Conservation (phyloP, 1,140 invertebrate genomes). For the Periplaneta americana region DNA sequence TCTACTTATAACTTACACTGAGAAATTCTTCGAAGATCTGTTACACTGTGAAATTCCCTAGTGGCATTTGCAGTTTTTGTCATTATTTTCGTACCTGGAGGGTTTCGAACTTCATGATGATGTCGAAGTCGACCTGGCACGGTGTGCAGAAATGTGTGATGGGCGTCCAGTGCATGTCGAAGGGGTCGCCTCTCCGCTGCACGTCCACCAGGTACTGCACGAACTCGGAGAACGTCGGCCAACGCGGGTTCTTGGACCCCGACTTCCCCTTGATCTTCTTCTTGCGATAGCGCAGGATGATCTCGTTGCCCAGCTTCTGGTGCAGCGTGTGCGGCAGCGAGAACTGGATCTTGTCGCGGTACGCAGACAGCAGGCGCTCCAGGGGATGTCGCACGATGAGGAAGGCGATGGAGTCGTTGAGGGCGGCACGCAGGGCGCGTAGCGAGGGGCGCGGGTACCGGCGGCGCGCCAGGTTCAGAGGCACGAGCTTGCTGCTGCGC, state of each 20-base stretch:
- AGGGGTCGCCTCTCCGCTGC: conserved; percentile 48
- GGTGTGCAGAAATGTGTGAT: conserved; percentile 83
- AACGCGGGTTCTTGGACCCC: conserved; percentile 31
- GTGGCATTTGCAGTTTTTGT: too few relatives aligned
- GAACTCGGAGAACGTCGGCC: conserved; percentile 72
- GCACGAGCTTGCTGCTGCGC: conserved; percentile 67
- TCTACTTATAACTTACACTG: not conserved
- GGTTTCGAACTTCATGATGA: conserved; percentile 86
- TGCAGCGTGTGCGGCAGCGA: conserved; percentile 75
- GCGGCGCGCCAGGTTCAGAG: conserved; percentile 66
- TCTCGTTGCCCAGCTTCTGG: conserved; percentile 68
- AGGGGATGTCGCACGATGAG: conserved; percentile 86
- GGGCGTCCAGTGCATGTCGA: conserved; percentile 91
- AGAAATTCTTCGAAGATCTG: too few relatives aligned
- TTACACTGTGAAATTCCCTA: too few relatives aligned
- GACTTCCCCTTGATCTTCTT: not conserved
- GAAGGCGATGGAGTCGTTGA: conserved; percentile 67
- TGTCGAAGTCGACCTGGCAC: conserved; percentile 80
- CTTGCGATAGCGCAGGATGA: conserved; percentile 63
- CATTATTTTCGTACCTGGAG: conserved; percentile 48
- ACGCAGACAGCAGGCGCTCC: conserved; percentile 82
- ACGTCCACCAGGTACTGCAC: conserved; percentile 67
- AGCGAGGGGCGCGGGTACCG: conserved; percentile 69
- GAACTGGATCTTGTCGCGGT: conserved; percentile 81
- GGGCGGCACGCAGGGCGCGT: conserved; percentile 54